A percentile compares a stretch with the other conserved stretches of the same genome.
These are phyloP conservation scores for Axinella damicornis DNA, from an alignment of 37 sponge, comb jelly and placozoan genomes.

Conservation along the genomic window DNA sequence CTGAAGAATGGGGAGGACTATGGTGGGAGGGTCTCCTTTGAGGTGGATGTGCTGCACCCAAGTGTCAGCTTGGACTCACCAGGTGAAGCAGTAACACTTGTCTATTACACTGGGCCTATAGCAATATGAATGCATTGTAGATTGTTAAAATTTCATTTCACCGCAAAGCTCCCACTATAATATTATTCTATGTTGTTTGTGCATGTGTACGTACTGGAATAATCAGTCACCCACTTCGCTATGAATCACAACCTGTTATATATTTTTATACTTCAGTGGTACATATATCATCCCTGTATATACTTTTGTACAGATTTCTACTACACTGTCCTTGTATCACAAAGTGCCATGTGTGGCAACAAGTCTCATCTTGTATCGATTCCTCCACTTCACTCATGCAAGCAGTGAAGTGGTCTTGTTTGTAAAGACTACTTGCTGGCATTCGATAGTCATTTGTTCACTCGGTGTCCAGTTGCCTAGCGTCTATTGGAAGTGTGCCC, in stretches of 20 bases:
- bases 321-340: neutral
- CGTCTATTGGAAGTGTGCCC: too few species aligned
- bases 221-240: too few species aligned
- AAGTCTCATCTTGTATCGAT: too few species aligned
- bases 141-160: too few species aligned
- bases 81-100: constrained; percentile 82
- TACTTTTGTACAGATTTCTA: neutral
- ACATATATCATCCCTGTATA: neutral
- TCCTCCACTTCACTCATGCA: neutral
- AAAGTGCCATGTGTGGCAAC: neutral
- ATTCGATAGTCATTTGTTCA: neutral
- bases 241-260: too few species aligned
- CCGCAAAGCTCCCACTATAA: too few species aligned
- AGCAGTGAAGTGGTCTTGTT: neutral
- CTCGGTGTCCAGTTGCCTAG: too few species aligned
- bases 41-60: constrained; percentile 63
- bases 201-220: too few species aligned
- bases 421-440: neutral
- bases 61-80: constrained; percentile 91
- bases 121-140: constrained; percentile 22
- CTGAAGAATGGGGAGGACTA: constrained; percentile 82
- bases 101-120: constrained; percentile 70
- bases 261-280: neutral
- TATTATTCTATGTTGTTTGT: too few species aligned
- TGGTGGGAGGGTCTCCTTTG: constrained; percentile 53